Percentiles rank a stretch among this genome's conserved stretches.
These are phyloP conservation scores for Cerastis leucographa DNA, from an alignment of 2,888 invertebrate genomes.

Conservation along the genomic window DNA sequence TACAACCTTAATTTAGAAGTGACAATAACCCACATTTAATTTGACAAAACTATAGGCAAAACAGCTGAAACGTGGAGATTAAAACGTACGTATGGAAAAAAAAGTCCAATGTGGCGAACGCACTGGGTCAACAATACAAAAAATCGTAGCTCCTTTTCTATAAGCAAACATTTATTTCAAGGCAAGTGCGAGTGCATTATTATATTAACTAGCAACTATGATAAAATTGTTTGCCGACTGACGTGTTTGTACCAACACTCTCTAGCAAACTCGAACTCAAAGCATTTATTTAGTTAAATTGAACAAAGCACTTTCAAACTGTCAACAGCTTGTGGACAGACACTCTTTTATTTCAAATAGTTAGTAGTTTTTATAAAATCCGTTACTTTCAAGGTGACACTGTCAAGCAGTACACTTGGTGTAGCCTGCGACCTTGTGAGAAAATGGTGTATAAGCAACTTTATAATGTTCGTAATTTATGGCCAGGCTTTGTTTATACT, in stretches of 20 bases:
- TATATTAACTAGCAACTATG: background rate
- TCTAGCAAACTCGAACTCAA: background rate
- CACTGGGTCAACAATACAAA: background rate
- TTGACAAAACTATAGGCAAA: background rate
- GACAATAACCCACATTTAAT: background rate
- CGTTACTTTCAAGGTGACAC: background rate
- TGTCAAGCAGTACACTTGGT: background rate
- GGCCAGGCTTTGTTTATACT: conserved; percentile 21
- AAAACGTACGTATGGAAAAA: background rate
- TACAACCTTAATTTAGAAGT: background rate
- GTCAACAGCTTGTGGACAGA: background rate
- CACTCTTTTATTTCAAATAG: background rate
- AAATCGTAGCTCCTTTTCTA: background rate
- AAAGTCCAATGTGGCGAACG: background rate
- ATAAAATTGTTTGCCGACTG: background rate
- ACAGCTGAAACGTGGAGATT: background rate
- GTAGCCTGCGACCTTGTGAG: background rate
- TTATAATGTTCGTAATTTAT: conserved; percentile 30
- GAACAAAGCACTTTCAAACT: background rate
- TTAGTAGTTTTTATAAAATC: background rate
- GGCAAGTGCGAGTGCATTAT: background rate
- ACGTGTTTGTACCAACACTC: background rate
- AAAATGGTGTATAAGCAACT: background rate
- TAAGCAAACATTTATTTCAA: background rate
- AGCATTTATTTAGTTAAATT: background rate